Conservation (phyloP, 35 echinoderm and acorn worm species). For the Anneissia japonica region DNA sequence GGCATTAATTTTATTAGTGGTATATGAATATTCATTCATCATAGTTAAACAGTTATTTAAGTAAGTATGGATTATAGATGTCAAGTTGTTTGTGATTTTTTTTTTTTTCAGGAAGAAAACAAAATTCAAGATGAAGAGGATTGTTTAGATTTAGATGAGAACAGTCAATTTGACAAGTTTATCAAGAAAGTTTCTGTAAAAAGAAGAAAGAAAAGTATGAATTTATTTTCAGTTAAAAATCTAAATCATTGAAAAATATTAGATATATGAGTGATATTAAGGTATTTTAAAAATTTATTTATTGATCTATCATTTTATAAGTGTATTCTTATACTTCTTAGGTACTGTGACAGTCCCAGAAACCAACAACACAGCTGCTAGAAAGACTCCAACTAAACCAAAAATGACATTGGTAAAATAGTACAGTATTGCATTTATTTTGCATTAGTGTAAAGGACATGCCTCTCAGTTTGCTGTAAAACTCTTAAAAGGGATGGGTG, state of each 20-base stretch:
- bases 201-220: conserved; percentile 44
- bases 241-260: too few species aligned
- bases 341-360: background rate
- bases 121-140: background rate
- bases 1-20: too few species aligned
- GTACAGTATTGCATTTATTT: too few species aligned
- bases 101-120: conserved; percentile 8
- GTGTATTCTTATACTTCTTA: background rate
- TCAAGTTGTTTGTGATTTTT: background rate
- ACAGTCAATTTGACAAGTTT: conserved; percentile 75
- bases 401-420: background rate
- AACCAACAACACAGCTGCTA: background rate
- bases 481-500: too few species aligned
- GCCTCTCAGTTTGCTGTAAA: too few species aligned
- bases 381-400: background rate
- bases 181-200: conserved; percentile 45
- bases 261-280: too few species aligned
- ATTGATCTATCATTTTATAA: too few species aligned
- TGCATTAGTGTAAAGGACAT: too few species aligned
- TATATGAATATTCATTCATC: too few species aligned
- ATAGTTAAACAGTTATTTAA: too few species aligned
- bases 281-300: too few species aligned
- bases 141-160: conserved; percentile 25
- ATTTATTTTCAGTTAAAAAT: background rate
- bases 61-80: too few species aligned